A percentile compares a stretch with the other conserved stretches of the same genome.
Conservation (phyloP, 2,888 invertebrate species). For the Chaitophorus viminalis region DNA sequence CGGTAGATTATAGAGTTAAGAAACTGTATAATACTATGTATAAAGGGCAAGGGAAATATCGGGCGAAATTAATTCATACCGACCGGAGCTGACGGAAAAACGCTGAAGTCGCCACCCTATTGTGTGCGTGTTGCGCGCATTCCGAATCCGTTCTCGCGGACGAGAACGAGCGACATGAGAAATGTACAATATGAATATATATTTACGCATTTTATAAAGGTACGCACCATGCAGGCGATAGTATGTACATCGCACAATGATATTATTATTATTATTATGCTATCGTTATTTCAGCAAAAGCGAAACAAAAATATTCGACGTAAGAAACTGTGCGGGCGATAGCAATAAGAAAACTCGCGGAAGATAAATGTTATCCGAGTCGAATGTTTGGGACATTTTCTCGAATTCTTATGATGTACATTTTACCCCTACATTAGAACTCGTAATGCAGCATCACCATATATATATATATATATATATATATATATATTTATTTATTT, state of each 20-base stretch:
- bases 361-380: background rate
- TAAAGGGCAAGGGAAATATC: background rate
- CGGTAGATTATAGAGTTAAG: background rate
- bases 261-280: background rate
- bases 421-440: background rate
- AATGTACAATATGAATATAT: too few relatives aligned
- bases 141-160: background rate
- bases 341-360: background rate
- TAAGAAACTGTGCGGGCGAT: background rate
- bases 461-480: too few relatives aligned
- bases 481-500: too few relatives aligned
- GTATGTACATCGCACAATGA: background rate
- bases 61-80: background rate
- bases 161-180: too few relatives aligned
- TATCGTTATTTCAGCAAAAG: too few relatives aligned
- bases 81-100: background rate
- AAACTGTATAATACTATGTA: too few relatives aligned
- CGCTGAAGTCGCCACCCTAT: background rate
- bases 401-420: conserved; percentile 19
- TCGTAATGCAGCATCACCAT: background rate
- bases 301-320: too few relatives aligned
- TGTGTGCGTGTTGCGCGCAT: background rate
- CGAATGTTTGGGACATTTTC: background rate
- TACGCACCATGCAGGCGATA: background rate
- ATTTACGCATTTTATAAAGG: too few relatives aligned